Conservation (phyloP, 2,888 invertebrate genomes). For the Dicranocentrus wangi region DNA sequence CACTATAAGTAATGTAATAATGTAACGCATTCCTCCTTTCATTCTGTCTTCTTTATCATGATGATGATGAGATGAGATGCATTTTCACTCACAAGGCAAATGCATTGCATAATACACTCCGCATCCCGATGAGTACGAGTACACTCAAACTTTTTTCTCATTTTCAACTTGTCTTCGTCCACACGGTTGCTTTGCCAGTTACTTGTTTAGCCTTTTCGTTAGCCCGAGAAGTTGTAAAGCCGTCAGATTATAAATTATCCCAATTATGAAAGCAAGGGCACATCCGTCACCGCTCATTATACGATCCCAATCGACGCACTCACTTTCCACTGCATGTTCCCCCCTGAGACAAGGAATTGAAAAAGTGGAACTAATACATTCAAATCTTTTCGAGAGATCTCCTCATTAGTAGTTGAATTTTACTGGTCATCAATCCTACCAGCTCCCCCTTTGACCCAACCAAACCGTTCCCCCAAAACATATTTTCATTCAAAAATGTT, state of each 20-base stretch:
- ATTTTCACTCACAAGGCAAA: conserved; percentile 18
- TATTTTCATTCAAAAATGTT: conserved; percentile 29
- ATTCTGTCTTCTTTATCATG: conserved; percentile 54
- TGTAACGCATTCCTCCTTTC: conserved; percentile 44
- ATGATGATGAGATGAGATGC: conserved; percentile 31
- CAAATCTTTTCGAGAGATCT: conserved; percentile 36
- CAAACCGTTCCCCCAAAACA: conserved; percentile 17
- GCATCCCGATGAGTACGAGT: neutral
- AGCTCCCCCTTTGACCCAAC: conserved; percentile 39
- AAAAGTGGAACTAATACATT: conserved; percentile 46
- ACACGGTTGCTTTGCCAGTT: conserved; percentile 16
- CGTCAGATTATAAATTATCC: conserved; percentile 71
- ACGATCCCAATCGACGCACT: conserved; percentile 48
- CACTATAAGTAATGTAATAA: conserved; percentile 25
- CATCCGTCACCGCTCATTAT: conserved; percentile 70
- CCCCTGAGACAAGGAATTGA: conserved; percentile 5
- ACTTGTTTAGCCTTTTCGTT: conserved; percentile 23
- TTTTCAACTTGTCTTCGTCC: conserved; percentile 51
- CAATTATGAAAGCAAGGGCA: conserved; percentile 70
- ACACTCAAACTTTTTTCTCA: conserved; percentile 37
- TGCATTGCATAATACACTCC: neutral
- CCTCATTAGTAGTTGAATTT: conserved; percentile 56
- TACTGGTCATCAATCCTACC: conserved; percentile 52
- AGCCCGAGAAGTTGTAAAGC: conserved; percentile 65
- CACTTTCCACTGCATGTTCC: conserved; percentile 18